Conservation (phyloP, 2,797 vertebrate species). For the Enoplosus armatus region DNA sequence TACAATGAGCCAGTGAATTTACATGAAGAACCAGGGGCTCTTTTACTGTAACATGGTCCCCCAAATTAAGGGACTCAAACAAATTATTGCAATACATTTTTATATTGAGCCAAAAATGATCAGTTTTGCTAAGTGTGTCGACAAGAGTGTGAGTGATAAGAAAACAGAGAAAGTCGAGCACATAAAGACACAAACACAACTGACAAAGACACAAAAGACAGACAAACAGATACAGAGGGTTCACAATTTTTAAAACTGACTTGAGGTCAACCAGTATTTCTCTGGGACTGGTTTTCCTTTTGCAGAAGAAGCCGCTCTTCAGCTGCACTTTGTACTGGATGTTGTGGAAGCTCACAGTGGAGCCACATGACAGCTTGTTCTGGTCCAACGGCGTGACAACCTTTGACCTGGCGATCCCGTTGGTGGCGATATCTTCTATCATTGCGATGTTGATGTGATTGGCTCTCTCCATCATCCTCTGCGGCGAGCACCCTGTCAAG, state of each 20-base stretch:
- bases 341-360: constrained; percentile 86
- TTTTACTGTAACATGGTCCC: not conserved
- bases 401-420: constrained; percentile 66
- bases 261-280: constrained; percentile 84
- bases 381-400: constrained; percentile 21
- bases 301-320: constrained; percentile 70
- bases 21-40: not conserved
- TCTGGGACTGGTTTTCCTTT: constrained; percentile 55
- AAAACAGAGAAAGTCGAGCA: not conserved
- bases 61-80: not conserved
- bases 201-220: constrained; percentile 31
- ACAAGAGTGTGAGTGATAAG: not conserved
- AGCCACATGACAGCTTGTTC: constrained; percentile 59
- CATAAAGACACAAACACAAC: constrained; percentile 11
- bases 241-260: constrained; percentile 70
- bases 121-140: not conserved
- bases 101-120: not conserved
- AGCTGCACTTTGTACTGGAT: constrained; percentile 81
- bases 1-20: constrained; percentile 4
- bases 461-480: constrained; percentile 63
- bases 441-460: constrained; percentile 78
- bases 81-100: not conserved
- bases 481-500: constrained; percentile 2
- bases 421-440: constrained; percentile 69
- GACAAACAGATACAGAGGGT: not conserved